phyloP scores from a whole-genome alignment of 1,140 invertebrate species.

The Lepidurus apus region DNA sequence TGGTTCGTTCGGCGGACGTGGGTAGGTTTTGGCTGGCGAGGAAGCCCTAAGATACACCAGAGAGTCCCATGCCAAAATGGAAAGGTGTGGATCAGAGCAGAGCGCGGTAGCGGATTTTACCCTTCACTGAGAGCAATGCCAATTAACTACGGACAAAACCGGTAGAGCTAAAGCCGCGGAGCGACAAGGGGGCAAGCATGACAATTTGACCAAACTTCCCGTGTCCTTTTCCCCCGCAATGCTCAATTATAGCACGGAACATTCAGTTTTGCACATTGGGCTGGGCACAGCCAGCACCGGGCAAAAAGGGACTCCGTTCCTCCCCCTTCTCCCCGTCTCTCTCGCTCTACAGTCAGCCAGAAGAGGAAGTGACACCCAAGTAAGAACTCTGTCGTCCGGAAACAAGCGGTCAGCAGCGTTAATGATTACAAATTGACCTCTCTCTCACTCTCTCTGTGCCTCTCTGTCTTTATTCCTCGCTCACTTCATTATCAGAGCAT shows the following conservation, averaged over 20 bases:
- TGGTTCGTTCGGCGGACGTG: neutral
- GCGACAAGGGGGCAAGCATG: neutral
- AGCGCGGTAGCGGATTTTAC: neutral
- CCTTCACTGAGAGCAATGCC: constrained; percentile 8
- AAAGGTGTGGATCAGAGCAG: neutral
- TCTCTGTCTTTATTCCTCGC: constrained; percentile 1
- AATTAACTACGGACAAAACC: neutral
- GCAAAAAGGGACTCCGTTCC: neutral
- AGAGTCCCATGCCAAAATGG: neutral
- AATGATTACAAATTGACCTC: constrained; percentile 20
- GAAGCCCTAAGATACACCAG: neutral
- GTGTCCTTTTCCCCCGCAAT: constrained; percentile 8
- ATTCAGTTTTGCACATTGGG: constrained; percentile 11
- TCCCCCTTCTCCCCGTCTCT: neutral
- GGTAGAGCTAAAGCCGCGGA: neutral
- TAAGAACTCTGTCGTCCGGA: constrained; percentile 21
- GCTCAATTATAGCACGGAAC: constrained; percentile 7
- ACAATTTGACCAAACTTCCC: constrained; percentile 18
- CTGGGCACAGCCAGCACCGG: neutral
- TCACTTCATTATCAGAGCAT: constrained; percentile 22
- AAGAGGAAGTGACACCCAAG: constrained; percentile 18
- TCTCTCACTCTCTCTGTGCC: neutral
- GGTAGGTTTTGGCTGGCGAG: neutral
- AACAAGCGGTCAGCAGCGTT: constrained; percentile 20
- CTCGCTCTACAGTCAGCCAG: neutral